These are phyloP conservation scores for Proteles cristata DNA, from an alignment of 2,113 vertebrate genomes.

Conservation along the genomic window DNA sequence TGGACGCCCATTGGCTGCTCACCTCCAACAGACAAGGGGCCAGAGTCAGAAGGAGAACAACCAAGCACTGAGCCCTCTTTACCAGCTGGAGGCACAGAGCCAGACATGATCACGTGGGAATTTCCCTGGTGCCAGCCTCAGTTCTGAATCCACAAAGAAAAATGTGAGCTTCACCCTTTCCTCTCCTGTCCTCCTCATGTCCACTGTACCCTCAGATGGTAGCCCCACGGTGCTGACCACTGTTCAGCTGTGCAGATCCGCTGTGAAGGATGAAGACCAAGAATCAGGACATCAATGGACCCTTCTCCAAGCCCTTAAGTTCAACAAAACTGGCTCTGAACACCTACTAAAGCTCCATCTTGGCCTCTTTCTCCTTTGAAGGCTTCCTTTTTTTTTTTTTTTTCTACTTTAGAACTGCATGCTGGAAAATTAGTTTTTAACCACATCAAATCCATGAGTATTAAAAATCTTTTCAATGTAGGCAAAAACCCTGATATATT, in stretches of 20 bases:
- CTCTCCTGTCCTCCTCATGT: background rate
- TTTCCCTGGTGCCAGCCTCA: background rate
- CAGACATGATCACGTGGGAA: background rate
- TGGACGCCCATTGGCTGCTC: background rate
- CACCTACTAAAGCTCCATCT: background rate
- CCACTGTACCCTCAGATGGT: background rate
- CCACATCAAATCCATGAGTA: background rate
- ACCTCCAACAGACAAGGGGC: background rate
- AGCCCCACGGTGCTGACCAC: rapidly evolving
- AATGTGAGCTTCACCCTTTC: background rate
- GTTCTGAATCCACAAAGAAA: background rate
- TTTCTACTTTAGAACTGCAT: background rate
- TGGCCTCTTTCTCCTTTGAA: background rate
- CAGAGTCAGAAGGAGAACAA: background rate
- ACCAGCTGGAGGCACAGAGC: rapidly evolving
- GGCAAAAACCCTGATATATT: background rate
- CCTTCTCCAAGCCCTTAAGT: no score
- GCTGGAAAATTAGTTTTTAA: background rate
- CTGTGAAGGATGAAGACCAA: background rate
- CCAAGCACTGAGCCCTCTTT: rapidly evolving
- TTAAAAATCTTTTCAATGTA: background rate
- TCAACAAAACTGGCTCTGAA: background rate
- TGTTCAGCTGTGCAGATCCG: background rate
- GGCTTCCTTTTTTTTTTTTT: background rate
- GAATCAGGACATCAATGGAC: no score